Conservation (phyloP, 1,140 invertebrate species). For the Hylyphantes graminicola region DNA sequence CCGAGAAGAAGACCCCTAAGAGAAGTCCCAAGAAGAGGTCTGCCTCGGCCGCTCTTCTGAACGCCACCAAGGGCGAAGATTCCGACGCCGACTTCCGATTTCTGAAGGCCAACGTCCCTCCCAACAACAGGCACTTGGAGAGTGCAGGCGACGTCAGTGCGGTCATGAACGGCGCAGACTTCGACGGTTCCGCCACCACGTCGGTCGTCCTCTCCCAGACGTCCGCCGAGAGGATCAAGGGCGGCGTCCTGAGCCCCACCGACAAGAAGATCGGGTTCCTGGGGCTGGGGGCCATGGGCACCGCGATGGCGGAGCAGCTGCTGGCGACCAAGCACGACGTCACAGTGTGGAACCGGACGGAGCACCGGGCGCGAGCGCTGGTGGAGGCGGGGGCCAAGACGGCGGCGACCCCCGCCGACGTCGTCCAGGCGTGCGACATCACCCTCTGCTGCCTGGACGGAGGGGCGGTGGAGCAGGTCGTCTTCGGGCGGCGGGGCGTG, state of each 20-base stretch:
- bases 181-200: background rate
- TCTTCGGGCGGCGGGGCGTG: conserved; percentile 1
- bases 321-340: conserved; percentile 93
- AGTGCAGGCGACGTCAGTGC: background rate
- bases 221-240: background rate
- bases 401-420: background rate
- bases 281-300: conserved; percentile 94
- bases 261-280: conserved; percentile 73
- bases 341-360: conserved; percentile 91
- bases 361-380: too few species aligned
- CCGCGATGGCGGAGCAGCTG: conserved; percentile 95
- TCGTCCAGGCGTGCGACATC: conserved; percentile 10
- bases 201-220: background rate
- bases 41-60: background rate
- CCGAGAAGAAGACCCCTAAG: background rate
- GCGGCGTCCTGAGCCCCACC: conserved; percentile 72
- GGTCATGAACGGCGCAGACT: background rate
- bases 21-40: background rate
- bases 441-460: conserved; percentile 33
- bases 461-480: background rate
- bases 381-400: background rate
- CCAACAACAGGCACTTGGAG: background rate
- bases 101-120: background rate
- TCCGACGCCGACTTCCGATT: background rate
- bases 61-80: background rate